Conservation (phyloP, 2,113 vertebrate species). For the Neolamprologus caudopunctatus region DNA sequence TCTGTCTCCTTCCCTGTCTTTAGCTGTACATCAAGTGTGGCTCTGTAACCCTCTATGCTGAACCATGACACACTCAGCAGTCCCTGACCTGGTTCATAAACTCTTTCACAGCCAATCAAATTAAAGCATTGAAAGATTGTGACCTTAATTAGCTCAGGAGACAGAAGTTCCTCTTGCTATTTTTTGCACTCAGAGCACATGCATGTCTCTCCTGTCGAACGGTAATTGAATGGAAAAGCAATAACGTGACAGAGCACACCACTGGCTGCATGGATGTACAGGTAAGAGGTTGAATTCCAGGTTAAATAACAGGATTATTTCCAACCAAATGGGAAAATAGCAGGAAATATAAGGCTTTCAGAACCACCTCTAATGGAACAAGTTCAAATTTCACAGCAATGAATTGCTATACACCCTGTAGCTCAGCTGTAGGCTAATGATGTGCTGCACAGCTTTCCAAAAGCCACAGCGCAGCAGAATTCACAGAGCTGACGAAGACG, state of each 20-base stretch:
- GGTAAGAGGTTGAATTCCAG: background rate
- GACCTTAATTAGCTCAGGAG: slow-evolving; percentile 53
- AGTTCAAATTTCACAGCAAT: background rate
- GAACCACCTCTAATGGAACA: background rate
- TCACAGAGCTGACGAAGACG: background rate
- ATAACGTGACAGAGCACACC: background rate
- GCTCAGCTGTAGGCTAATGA: background rate
- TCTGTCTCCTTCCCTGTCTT: background rate
- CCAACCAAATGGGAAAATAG: background rate
- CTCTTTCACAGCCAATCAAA: slow-evolving; percentile 53
- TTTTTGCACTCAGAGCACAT: background rate
- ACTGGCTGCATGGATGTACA: background rate
- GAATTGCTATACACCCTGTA: background rate
- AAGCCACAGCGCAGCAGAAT: background rate
- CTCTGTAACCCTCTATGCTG: slow-evolving; percentile 40
- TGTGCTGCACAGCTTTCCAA: background rate
- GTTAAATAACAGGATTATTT: background rate
- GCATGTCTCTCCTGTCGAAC: background rate
- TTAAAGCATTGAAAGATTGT: slow-evolving; percentile 22
- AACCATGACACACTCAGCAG: slow-evolving; percentile 40
- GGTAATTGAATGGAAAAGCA: background rate
- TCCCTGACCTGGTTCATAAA: slow-evolving; percentile 60
- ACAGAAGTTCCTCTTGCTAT: slow-evolving; percentile 15
- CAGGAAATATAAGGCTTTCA: background rate
- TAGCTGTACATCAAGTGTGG: background rate